Evolutionary conservation across 2,797 vertebrate species (phyloP).

Genomic region (Bovichtus variegatus): DNA sequence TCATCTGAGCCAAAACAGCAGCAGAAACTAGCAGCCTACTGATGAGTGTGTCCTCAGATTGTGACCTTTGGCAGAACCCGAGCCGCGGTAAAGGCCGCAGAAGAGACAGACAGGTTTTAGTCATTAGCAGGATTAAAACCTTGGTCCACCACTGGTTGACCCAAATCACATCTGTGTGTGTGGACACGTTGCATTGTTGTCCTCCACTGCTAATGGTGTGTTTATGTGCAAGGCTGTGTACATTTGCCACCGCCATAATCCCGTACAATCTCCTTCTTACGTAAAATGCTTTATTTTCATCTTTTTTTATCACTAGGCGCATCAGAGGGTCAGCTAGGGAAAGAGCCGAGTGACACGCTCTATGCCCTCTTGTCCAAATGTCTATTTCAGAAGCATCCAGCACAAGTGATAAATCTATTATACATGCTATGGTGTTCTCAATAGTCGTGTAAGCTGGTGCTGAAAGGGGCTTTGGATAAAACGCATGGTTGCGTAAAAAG

Average conservation of each 20-base stretch:
- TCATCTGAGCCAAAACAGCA: conserved; percentile 52
- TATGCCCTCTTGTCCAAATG: conserved; percentile 56
- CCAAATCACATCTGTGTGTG: conserved; percentile 63
- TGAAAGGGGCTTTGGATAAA: conserved; percentile 65
- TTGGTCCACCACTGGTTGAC: conserved; percentile 64
- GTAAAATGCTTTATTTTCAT: conserved; percentile 79
- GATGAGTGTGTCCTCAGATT: conserved; percentile 51
- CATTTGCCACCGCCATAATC: conserved; percentile 68
- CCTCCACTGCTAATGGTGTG: conserved; percentile 32
- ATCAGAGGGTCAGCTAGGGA: conserved; percentile 55
- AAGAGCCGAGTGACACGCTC: conserved; percentile 29
- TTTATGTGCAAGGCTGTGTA: conserved; percentile 58
- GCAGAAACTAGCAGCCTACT: conserved; percentile 43
- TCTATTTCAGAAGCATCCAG: conserved; percentile 53
- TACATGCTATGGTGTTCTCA: conserved; percentile 43
- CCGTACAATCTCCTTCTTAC: conserved; percentile 72
- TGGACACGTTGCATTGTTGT: conserved; percentile 67
- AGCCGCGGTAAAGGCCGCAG: conserved; percentile 14
- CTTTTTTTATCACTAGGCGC: conserved; percentile 49
- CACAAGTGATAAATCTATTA: conserved; percentile 60
- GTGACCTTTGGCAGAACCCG: conserved; percentile 48
- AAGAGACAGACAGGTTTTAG: conserved; percentile 59
- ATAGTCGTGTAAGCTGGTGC: conserved; percentile 40
- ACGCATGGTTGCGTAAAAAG: conserved; percentile 50
- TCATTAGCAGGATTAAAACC: conserved; percentile 73